Conservation (phyloP, 2,888 invertebrate genomes). For the Andrena bicolor region DNA sequence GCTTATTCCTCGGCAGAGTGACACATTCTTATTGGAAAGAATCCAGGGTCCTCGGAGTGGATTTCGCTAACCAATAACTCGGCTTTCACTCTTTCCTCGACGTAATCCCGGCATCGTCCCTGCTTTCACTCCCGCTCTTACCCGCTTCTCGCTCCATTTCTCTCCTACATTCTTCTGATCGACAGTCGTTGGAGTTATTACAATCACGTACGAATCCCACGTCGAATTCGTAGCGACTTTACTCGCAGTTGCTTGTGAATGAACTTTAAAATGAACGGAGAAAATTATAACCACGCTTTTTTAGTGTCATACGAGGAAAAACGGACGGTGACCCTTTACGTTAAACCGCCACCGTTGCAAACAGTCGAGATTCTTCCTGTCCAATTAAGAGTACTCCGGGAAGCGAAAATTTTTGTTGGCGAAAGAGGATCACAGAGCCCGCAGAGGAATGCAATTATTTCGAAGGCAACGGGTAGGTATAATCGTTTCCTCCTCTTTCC, state of each 20-base stretch:
- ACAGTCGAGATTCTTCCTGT: constrained; percentile 2
- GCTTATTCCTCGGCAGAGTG: constrained; percentile 33
- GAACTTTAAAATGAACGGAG: background rate
- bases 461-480: constrained; percentile 28
- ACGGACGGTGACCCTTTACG: background rate
- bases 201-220: background rate
- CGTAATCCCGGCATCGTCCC: constrained; percentile 30
- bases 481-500: constrained; percentile 44
- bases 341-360: background rate
- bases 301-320: background rate
- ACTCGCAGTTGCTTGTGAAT: background rate
- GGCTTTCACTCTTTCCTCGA: constrained; percentile 33
- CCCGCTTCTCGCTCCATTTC: constrained; percentile 14
- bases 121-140: background rate
- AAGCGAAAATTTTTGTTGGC: background rate
- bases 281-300: background rate
- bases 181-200: background rate
- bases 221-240: background rate
- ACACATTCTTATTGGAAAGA: constrained; percentile 58
- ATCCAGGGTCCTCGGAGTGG: constrained; percentile 31
- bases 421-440: background rate
- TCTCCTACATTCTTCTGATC: background rate
- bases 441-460: constrained; percentile 49
- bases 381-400: constrained; percentile 40
- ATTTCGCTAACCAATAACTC: constrained; percentile 55